Percentiles rank a stretch among this genome's conserved stretches.
Conservation (phyloP, 37 sponge, comb jelly and placozoan genomes). For the Theonella swinhoei region DNA sequence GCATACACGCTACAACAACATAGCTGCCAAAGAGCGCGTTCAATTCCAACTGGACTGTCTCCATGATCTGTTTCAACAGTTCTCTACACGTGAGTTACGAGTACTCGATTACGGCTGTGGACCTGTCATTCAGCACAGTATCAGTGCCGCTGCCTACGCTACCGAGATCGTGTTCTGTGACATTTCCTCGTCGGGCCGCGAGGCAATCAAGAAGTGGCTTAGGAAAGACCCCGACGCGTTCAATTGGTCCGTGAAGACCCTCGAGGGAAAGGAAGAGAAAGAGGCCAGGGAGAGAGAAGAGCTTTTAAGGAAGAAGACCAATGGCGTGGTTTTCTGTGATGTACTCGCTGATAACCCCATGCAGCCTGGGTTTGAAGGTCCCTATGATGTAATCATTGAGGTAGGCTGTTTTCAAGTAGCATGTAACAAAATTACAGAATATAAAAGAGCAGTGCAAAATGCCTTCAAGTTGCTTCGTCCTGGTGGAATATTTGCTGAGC, state of each 20-base stretch:
- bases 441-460: background rate
- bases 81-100: too few relatives aligned
- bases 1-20: too few relatives aligned
- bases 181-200: background rate
- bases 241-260: conserved; percentile 1
- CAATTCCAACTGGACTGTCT: too few relatives aligned
- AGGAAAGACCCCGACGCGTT: background rate
- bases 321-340: background rate
- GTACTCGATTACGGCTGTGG: conserved; percentile 7
- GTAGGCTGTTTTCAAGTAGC: background rate
- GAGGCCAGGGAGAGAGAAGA: conserved; percentile 2
- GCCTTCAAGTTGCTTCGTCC: background rate
- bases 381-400: background rate
- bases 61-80: too few relatives aligned
- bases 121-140: background rate
- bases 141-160: background rate
- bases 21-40: too few relatives aligned
- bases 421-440: too few relatives aligned
- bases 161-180: background rate
- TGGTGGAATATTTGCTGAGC: too few relatives aligned
- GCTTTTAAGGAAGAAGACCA: background rate
- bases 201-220: background rate
- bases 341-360: background rate
- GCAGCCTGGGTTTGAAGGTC: background rate
- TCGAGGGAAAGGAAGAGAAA: conserved; percentile 10